Conservation (phyloP, 2,113 vertebrate genomes). For the Ciconia boyciana region DNA sequence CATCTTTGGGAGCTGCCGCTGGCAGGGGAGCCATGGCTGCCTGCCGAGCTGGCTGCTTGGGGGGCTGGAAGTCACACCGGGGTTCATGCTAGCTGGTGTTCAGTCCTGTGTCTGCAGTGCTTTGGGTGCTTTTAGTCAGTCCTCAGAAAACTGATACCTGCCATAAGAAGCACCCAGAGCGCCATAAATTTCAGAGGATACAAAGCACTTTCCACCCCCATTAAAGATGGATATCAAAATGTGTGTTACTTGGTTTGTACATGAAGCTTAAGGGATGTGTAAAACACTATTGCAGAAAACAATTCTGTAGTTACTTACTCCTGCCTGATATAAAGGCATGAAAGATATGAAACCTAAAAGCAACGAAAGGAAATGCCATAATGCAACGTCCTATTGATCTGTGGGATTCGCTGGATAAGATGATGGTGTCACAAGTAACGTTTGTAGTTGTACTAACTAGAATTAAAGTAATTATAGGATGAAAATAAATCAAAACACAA, state of each 20-base stretch:
- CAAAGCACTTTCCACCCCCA: background rate
- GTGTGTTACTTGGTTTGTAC: background rate
- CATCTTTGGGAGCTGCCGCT: accelerated
- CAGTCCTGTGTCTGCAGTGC: background rate
- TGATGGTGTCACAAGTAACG: background rate
- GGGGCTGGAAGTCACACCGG: background rate
- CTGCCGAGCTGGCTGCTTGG: background rate
- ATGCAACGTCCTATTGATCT: conserved; percentile 19
- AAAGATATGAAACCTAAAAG: background rate
- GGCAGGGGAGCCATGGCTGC: accelerated
- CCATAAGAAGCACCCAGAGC: background rate
- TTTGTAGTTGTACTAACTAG: background rate
- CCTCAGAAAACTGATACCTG: background rate
- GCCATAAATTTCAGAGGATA: background rate
- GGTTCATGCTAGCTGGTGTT: background rate
- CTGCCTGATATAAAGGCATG: background rate
- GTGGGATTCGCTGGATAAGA: background rate
- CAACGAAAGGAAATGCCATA: background rate
- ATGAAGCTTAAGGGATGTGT: background rate
- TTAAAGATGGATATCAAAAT: background rate
- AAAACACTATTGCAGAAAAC: background rate
- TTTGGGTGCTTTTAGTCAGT: background rate
- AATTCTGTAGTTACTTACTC: background rate
- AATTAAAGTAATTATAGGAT: background rate
- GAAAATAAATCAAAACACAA: background rate